Percentiles rank a stretch among this genome's conserved stretches.
Evolutionary conservation across 2,797 vertebrate genomes (phyloP).

Genomic region (Delichon dasypus): DNA sequence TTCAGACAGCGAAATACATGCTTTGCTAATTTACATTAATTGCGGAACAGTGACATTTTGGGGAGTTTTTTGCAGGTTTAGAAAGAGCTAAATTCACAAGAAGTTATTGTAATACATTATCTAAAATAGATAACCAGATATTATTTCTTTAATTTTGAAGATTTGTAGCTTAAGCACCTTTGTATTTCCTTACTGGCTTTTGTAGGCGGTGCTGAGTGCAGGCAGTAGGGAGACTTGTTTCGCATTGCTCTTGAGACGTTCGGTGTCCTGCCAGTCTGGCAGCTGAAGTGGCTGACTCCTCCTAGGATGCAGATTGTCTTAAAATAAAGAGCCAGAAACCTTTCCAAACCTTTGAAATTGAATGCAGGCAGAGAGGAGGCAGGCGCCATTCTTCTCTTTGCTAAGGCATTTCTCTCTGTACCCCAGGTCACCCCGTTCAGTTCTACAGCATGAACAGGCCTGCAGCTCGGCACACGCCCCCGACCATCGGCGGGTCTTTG

Average conservation of each 20-base stretch:
- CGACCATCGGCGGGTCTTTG: slow-evolving; percentile 91
- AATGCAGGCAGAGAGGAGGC: background rate
- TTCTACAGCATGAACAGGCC: slow-evolving; percentile 99
- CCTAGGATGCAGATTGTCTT: background rate
- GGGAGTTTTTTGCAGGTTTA: background rate
- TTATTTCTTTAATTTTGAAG: background rate
- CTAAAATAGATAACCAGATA: background rate
- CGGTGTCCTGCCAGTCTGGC: background rate
- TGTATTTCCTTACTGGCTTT: background rate
- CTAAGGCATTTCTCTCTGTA: background rate
- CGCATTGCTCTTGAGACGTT: background rate
- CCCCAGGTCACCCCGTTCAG: slow-evolving; percentile 87
- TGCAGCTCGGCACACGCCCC: slow-evolving; percentile 82
- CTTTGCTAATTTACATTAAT: background rate
- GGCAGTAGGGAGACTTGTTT: background rate
- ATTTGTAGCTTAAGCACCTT: background rate
- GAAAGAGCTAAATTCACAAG: background rate
- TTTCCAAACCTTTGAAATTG: background rate
- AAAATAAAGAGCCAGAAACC: background rate
- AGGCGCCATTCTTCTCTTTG: background rate
- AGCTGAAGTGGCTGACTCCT: background rate
- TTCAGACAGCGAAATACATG: background rate
- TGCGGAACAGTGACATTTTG: background rate
- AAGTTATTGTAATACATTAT: background rate
- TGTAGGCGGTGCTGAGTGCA: background rate